These are phyloP conservation scores for Perithous albicinctus DNA, from an alignment of 2,888 invertebrate species.

Conservation along the genomic window DNA sequence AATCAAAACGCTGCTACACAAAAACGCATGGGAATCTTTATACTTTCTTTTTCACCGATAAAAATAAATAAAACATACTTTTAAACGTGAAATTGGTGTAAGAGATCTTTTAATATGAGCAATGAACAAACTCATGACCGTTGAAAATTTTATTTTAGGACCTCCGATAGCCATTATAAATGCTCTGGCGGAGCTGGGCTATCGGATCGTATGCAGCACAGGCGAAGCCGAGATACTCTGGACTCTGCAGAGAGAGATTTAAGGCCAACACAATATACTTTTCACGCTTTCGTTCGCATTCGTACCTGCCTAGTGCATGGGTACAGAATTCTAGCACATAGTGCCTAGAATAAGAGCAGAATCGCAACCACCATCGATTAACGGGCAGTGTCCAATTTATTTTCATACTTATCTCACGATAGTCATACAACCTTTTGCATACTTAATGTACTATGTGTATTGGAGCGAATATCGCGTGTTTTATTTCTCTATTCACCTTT, in stretches of 20 bases:
- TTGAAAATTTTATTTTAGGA: constrained; percentile 81
- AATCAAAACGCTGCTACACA: too few species aligned
- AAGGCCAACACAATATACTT: constrained; percentile 71
- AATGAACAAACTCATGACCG: constrained; percentile 52
- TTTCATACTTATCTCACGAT: neutral
- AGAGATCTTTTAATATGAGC: neutral
- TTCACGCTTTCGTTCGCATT: constrained; percentile 45
- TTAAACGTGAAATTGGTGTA: too few species aligned
- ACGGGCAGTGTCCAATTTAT: constrained; percentile 39
- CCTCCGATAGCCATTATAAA: constrained; percentile 90
- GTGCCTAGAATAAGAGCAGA: neutral
- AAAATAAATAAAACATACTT: too few species aligned
- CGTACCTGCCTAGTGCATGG: constrained; percentile 23
- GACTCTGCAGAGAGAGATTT: constrained; percentile 93
- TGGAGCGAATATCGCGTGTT: constrained; percentile 11
- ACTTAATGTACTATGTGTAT: neutral
- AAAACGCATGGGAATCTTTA: neutral
- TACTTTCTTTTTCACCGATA: neutral
- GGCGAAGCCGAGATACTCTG: constrained; percentile 93
- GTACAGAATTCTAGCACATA: constrained; percentile 25
- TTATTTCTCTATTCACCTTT: neutral
- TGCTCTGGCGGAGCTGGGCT: constrained; percentile 91
- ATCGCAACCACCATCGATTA: constrained; percentile 39
- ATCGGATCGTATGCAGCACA: constrained; percentile 91
- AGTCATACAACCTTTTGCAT: neutral